These are phyloP conservation scores for Bruchidius siliquastri DNA, from an alignment of 2,888 invertebrate species.

Conservation along the genomic window DNA sequence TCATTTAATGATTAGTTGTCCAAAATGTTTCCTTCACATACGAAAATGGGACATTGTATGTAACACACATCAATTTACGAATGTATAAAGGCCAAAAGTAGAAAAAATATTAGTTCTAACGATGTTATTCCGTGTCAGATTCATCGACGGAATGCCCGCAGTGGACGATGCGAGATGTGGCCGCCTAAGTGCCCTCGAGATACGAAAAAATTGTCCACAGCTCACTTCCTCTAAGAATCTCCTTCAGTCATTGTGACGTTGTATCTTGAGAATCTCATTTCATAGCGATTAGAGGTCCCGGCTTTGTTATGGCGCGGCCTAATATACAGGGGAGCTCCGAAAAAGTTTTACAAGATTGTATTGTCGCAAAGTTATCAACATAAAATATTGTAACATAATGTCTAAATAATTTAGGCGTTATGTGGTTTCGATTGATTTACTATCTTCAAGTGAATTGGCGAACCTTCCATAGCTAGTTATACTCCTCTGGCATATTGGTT, in stretches of 20 bases:
- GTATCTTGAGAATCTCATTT: constrained; percentile 24
- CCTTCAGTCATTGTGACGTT: constrained; percentile 28
- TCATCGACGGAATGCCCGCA: neutral
- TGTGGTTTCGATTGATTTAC: too few species aligned
- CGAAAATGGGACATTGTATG: neutral
- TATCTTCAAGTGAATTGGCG: too few species aligned
- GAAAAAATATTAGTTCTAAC: neutral
- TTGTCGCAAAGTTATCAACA: too few species aligned
- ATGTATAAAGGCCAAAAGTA: neutral
- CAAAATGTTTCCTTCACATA: neutral
- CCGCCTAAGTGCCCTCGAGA: constrained; percentile 4
- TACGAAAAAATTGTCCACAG: constrained; percentile 20
- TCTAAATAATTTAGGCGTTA: too few species aligned
- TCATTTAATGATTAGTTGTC: neutral
- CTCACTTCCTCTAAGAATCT: constrained; percentile 26
- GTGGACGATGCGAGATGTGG: neutral
- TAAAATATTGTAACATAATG: too few species aligned
- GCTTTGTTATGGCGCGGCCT: constrained; percentile 9
- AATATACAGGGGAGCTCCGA: constrained; percentile 5
- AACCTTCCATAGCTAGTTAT: too few species aligned
- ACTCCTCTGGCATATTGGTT: too few species aligned
- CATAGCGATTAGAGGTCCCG: constrained; percentile 17
- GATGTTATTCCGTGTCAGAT: neutral
- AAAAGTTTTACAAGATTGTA: too few species aligned
- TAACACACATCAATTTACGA: neutral